Percentiles rank a stretch among this genome's conserved stretches.
These are phyloP conservation scores for Tridacna gigas DNA, from an alignment of 2,888 invertebrate species.

Conservation along the genomic window DNA sequence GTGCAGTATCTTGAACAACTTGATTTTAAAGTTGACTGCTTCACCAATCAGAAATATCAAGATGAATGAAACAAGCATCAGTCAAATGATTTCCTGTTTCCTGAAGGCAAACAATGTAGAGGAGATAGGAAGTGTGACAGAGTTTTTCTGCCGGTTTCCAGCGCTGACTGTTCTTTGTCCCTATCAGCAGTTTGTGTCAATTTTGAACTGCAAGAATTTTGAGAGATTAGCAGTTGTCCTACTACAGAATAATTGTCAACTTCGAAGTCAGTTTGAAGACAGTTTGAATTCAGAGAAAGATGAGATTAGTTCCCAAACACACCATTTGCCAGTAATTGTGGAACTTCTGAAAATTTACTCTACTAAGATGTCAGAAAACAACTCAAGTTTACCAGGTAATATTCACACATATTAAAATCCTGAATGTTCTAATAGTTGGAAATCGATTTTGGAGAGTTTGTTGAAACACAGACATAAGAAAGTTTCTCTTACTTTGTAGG, in stretches of 20 bases:
- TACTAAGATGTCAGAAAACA: background rate
- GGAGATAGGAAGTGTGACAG: conserved; percentile 15
- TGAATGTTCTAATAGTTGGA: too few species aligned
- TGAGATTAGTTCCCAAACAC: background rate
- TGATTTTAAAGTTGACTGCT: conserved; percentile 14
- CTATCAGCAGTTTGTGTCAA: conserved; percentile 10
- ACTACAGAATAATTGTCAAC: conserved; percentile 39
- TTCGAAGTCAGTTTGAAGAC: conserved; percentile 24
- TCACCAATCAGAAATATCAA: conserved; percentile 2
- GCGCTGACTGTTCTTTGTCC: conserved; percentile 43
- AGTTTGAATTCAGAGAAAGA: background rate
- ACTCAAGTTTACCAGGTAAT: background rate
- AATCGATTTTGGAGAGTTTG: too few species aligned
- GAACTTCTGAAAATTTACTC: background rate
- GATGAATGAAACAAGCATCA: conserved; percentile 26
- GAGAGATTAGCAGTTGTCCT: conserved; percentile 37
- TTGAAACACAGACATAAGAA: too few species aligned
- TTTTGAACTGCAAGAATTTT: conserved; percentile 33
- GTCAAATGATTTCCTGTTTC: conserved; percentile 35
- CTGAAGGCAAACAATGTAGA: conserved; percentile 2
- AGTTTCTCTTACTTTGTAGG: too few species aligned
- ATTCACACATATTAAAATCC: too few species aligned
- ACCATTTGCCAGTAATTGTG: conserved; percentile 1
- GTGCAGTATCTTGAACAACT: conserved; percentile 1
- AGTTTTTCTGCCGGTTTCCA: conserved; percentile 51